These are phyloP conservation scores for Notechis scutatus DNA, from an alignment of 2,113 vertebrate genomes.

Conservation along the genomic window DNA sequence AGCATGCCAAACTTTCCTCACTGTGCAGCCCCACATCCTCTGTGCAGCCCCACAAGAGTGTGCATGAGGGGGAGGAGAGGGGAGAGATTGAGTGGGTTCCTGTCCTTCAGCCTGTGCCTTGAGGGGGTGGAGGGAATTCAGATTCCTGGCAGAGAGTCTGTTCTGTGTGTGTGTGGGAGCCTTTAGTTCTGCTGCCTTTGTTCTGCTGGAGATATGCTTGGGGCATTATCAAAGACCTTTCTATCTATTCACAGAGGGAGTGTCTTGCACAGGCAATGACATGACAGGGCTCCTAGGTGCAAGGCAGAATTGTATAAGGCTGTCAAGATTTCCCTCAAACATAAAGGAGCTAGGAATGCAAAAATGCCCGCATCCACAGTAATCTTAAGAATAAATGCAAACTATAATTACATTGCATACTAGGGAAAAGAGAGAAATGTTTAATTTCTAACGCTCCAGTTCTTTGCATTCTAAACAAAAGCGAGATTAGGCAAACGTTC, in stretches of 20 bases:
- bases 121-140: slow-evolving; percentile 1
- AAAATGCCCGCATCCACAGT: not conserved
- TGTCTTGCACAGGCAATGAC: slow-evolving; percentile 24
- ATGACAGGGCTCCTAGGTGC: slow-evolving; percentile 18
- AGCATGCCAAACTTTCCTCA: not conserved
- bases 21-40: slow-evolving; percentile 6
- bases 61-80: not conserved
- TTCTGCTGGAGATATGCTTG: slow-evolving; percentile 29
- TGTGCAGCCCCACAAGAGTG: too few species aligned
- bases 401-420: not conserved
- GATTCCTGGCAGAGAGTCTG: slow-evolving; percentile 25
- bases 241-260: slow-evolving; percentile 26
- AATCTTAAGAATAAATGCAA: not conserved
- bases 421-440: not conserved
- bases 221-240: slow-evolving; percentile 30
- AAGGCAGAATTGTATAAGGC: not conserved
- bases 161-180: slow-evolving; percentile 15
- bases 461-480: not conserved
- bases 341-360: not conserved
- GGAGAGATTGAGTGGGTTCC: not conserved
- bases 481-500: not conserved
- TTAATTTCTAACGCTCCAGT: not conserved
- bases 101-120: not conserved
- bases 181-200: slow-evolving; percentile 26
- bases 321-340: not conserved